A percentile compares a stretch with the other conserved stretches of the same genome.
Conservation (phyloP, 2,888 invertebrate species). For the Lasioglossum pauxillum region DNA sequence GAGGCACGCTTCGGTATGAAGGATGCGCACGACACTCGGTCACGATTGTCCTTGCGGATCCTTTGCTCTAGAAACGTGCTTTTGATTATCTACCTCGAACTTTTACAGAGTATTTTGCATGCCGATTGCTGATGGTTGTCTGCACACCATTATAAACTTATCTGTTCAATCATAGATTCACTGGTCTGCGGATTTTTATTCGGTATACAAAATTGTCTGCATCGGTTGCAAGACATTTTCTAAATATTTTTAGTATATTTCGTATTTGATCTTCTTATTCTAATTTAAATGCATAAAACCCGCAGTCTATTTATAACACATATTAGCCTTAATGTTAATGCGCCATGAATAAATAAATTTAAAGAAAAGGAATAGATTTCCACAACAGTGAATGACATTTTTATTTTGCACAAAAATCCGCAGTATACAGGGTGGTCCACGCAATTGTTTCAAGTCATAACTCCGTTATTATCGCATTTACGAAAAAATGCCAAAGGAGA, state of each 20-base stretch:
- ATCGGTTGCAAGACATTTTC: background rate
- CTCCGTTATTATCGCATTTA: too few species aligned
- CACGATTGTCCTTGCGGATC: conserved; percentile 40
- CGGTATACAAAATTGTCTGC: background rate
- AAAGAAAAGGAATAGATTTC: background rate
- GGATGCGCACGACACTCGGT: conserved; percentile 51
- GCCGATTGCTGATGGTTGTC: background rate
- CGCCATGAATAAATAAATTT: background rate
- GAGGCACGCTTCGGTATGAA: conserved; percentile 59
- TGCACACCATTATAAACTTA: background rate
- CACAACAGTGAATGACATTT: background rate
- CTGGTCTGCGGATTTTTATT: background rate
- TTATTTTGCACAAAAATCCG: background rate
- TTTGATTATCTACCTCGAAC: background rate
- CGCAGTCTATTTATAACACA: background rate
- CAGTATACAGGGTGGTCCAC: too few species aligned
- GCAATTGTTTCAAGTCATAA: too few species aligned
- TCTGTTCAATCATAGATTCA: background rate
- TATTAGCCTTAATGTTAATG: background rate
- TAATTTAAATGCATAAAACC: background rate
- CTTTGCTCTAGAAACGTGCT: conserved; percentile 5
- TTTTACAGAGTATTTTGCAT: background rate
- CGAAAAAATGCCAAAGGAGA: too few species aligned
- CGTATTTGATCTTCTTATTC: background rate
- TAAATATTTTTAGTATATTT: background rate